Conservation (phyloP, 2,113 vertebrate genomes). For the Leucopsar rothschildi region DNA sequence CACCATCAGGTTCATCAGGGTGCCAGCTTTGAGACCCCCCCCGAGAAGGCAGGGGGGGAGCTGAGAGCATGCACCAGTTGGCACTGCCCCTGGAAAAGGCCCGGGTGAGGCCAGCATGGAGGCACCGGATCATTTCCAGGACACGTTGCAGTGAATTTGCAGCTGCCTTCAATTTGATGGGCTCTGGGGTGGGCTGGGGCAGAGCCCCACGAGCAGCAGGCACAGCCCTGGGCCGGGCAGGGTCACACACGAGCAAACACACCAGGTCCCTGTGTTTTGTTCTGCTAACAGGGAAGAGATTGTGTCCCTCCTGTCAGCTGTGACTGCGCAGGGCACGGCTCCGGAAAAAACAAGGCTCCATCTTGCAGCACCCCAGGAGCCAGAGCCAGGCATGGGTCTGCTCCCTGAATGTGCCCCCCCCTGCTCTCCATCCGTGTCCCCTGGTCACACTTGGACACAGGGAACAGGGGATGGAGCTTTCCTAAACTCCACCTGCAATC, state of each 20-base stretch:
- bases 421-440: rapidly evolving
- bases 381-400: background rate
- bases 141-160: background rate
- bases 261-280: background rate
- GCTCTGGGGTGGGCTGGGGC: background rate
- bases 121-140: background rate
- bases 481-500: background rate
- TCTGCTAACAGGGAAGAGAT: background rate
- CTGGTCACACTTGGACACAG: rapidly evolving
- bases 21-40: background rate
- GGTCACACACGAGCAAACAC: background rate
- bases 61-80: rapidly evolving
- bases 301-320: background rate
- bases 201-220: background rate
- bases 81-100: background rate
- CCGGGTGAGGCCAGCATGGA: background rate
- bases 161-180: background rate
- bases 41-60: background rate
- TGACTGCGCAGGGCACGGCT: background rate
- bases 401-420: rapidly evolving
- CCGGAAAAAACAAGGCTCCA: background rate
- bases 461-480: background rate
- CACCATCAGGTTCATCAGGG: background rate
- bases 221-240: background rate
- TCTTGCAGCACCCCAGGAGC: background rate